These are phyloP conservation scores for Smittia aterrima DNA, from an alignment of 2,888 invertebrate species.

Conservation along the genomic window DNA sequence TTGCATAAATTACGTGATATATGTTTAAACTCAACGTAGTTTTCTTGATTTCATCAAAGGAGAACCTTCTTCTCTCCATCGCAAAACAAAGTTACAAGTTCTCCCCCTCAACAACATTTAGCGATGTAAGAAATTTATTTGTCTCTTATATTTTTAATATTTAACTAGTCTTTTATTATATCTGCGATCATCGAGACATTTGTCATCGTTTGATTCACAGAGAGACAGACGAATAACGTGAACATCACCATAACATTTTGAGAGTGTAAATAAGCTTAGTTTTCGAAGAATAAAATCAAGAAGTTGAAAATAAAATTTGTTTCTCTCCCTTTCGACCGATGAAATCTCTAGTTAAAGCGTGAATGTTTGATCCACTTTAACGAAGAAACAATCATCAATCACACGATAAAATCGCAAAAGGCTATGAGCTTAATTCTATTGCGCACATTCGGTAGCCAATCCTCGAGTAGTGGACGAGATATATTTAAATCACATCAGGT, in stretches of 20 bases:
- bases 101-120: too few species aligned
- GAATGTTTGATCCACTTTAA: too few species aligned
- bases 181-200: not conserved
- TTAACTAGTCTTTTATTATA: not conserved
- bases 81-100: too few species aligned
- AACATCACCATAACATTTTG: not conserved
- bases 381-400: too few species aligned
- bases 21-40: not conserved
- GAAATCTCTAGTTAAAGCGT: not conserved
- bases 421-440: not conserved
- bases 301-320: not conserved
- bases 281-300: conserved; percentile 2
- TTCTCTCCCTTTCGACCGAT: not conserved
- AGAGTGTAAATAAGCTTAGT: conserved; percentile 14
- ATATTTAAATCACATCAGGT: not conserved
- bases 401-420: too few species aligned
- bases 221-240: not conserved
- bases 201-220: not conserved
- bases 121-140: too few species aligned
- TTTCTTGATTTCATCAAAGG: not conserved
- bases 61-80: too few species aligned
- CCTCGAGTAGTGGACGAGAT: not conserved
- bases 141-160: not conserved
- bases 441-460: not conserved
- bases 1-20: conserved; percentile 14